A percentile compares a stretch with the other conserved stretches of the same genome.
Evolutionary conservation across 1,140 invertebrate genomes (phyloP).

Genomic region (Aricia agestis): DNA sequence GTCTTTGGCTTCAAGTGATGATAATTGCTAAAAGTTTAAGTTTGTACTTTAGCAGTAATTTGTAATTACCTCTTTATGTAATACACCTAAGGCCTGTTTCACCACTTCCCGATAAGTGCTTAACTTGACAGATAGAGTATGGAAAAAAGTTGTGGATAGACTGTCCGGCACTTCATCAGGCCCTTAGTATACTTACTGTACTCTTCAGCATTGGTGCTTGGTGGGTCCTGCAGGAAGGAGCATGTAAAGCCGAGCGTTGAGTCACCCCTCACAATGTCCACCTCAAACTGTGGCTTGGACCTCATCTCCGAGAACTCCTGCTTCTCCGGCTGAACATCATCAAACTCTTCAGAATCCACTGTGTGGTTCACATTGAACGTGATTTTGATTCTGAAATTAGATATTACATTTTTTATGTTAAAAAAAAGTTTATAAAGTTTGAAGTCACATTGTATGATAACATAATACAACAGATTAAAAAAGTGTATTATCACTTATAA

Average conservation of each 20-base stretch:
- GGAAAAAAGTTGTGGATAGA: too few relatives aligned
- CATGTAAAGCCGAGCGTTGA: constrained; percentile 89
- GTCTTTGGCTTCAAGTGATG: too few relatives aligned
- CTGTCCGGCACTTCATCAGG: too few relatives aligned
- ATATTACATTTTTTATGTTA: neutral
- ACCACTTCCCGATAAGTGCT: too few relatives aligned
- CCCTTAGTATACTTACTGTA: constrained; percentile 79
- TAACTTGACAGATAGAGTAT: too few relatives aligned
- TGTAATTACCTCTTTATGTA: too few relatives aligned
- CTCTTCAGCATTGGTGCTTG: constrained; percentile 80
- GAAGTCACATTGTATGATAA: too few relatives aligned
- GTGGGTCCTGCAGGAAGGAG: constrained; percentile 82
- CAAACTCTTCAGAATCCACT: constrained; percentile 85
- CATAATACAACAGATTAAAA: too few relatives aligned
- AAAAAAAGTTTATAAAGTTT: neutral
- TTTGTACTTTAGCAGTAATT: too few relatives aligned
- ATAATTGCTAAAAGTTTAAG: too few relatives aligned
- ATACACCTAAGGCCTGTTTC: too few relatives aligned
- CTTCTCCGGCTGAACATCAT: constrained; percentile 79
- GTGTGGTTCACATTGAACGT: constrained; percentile 94
- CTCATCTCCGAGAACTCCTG: constrained; percentile 87
- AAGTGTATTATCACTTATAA: too few relatives aligned
- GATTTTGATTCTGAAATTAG: constrained; percentile 77
- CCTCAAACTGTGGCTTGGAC: constrained; percentile 90
- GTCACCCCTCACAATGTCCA: constrained; percentile 86